Base-by-base conservation (phyloP, 2,113 vertebrate species). In the Nothoprocta perdicaria region DNA sequence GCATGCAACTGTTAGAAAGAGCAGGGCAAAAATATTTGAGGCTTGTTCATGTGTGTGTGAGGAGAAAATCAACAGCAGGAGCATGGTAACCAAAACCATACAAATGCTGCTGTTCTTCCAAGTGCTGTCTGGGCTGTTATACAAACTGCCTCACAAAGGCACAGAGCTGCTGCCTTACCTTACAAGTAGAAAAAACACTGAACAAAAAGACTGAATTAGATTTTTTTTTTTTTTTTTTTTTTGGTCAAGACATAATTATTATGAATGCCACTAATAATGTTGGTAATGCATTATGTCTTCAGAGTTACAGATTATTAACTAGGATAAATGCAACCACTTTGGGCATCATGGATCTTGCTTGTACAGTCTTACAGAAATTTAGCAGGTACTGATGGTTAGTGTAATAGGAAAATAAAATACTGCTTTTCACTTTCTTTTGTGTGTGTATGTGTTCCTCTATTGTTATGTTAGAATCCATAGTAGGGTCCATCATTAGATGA, bases 161-260 rank as follows among this genome's bases (percentile, higher is more conserved):
- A 45, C 8, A 23, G 27, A 45, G 26, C 68, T 93, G 4, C 55
- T 84, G 33, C 63, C 40, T 43, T 77, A 23, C 45, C 60, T 79
- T 84, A 38, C 86, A 1, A 33, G 60, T 10, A 33, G 13, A 81
- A 62, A 16, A 38, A 38, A 38, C 7, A 38, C 35, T 63, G 63
- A 81, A 63, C 12, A 27, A 81, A 80, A 78, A 7, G 38, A 62
- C 9, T 78, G 3, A 40, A 75, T 91, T 81, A 60, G 52, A 33
- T 19, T 82, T 1, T 8, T 67, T 93, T 82, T 94, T 79, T 67
- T 93, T 82, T 94, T 79, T 19, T 82, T 1, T 8, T 67, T 93
- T 82, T 94, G 76, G 52, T 69, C 27, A 61, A 27, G 40, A 27
- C 48, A 46, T 61, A 55, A 45, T 75, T 82, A 90, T 48, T 86